phyloP scores from a whole-genome alignment of 2,888 invertebrate species.

The Odontothrips loti region DNA sequence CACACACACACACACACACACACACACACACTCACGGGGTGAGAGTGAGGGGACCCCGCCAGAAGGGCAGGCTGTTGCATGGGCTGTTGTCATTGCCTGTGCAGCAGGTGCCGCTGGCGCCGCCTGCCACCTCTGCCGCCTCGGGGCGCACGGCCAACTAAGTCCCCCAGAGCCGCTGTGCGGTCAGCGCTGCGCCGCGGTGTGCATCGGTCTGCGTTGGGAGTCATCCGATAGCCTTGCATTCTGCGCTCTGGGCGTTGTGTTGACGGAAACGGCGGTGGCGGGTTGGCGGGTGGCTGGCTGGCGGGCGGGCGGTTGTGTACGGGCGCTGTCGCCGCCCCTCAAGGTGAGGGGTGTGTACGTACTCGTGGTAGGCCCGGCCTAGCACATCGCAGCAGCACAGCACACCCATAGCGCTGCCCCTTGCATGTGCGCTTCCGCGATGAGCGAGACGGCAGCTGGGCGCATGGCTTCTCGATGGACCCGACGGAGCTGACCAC shows the following conservation, averaged over 20 bases:
- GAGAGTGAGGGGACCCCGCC: no score
- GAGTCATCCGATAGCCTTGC: conserved; percentile 4
- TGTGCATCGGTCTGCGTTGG: background rate
- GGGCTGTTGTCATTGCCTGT: no score
- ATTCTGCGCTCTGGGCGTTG: background rate
- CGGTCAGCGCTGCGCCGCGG: background rate
- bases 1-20: background rate
- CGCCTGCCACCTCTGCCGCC: no score
- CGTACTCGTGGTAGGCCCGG: background rate
- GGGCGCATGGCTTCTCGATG: no score
- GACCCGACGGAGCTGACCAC: no score
- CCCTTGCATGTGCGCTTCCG: no score
- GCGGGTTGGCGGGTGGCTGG: background rate
- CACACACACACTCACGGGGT: background rate
- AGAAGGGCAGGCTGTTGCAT: no score
- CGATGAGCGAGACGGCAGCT: no score
- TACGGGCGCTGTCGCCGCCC: background rate
- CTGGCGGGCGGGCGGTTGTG: background rate
- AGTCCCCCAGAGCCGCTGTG: no score
- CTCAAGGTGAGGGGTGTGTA: background rate
- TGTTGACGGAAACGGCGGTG: background rate
- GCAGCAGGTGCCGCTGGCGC: no score
- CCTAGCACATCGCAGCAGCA: no score
- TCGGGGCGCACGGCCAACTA: no score
- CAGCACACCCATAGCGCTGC: background rate